Conservation (phyloP, 2,888 invertebrate genomes). For the Eustalomyia histrio region DNA sequence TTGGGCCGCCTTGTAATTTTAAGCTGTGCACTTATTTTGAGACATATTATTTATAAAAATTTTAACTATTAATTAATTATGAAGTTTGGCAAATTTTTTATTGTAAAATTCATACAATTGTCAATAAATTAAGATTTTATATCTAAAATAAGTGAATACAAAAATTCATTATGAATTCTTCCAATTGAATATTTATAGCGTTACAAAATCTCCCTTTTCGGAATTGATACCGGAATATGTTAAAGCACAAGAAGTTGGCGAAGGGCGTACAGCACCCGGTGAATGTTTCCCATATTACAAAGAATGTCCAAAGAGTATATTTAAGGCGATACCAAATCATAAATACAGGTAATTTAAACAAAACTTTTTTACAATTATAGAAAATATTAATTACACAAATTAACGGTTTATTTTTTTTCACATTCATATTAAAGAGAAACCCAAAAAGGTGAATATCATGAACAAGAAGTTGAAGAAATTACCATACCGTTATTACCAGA, state of each 20-base stretch:
- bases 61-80: too few species aligned
- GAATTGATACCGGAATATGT: conserved; percentile 88
- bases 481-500: conserved; percentile 32
- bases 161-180: too few species aligned
- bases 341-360: conserved; percentile 72
- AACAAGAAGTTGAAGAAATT: conserved; percentile 73
- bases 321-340: conserved; percentile 78
- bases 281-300: conserved; percentile 93
- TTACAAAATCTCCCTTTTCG: conserved; percentile 90
- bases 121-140: too few species aligned
- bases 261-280: conserved; percentile 83
- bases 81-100: too few species aligned
- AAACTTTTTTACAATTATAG: not conserved
- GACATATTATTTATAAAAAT: too few species aligned
- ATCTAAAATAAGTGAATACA: too few species aligned
- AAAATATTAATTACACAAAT: not conserved
- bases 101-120: too few species aligned
- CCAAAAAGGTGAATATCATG: conserved; percentile 73
- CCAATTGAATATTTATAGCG: conserved; percentile 80
- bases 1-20: too few species aligned
- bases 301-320: conserved; percentile 90
- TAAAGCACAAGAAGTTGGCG: conserved; percentile 88
- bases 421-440: conserved; percentile 55
- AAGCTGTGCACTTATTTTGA: too few species aligned
- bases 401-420: not conserved